A percentile compares a stretch with the other conserved stretches of the same genome.
These are phyloP conservation scores for Pyrocoelia pectoralis DNA, from an alignment of 2,888 invertebrate genomes.

Conservation along the genomic window DNA sequence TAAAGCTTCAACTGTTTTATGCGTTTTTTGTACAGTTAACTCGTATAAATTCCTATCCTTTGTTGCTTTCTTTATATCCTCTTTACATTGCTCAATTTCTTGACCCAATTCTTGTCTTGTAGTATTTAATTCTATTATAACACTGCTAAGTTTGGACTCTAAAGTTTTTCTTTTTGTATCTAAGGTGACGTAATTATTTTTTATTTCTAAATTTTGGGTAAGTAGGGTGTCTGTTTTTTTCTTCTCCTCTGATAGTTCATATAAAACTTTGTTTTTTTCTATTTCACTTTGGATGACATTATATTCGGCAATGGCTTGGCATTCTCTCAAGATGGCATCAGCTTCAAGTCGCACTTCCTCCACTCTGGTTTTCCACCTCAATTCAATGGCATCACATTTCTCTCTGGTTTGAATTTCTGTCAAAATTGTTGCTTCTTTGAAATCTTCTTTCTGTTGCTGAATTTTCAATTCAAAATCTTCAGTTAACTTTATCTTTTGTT, in stretches of 20 bases:
- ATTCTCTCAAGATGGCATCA: conserved; percentile 63
- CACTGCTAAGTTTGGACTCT: conserved; percentile 35
- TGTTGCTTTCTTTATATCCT: conserved; percentile 59
- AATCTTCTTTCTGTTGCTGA: conserved; percentile 54
- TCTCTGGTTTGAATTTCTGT: conserved; percentile 58
- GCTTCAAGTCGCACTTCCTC: conserved; percentile 60
- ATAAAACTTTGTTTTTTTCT: conserved; percentile 62
- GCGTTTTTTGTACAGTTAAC: conserved; percentile 66
- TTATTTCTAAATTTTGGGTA: conserved; percentile 30
- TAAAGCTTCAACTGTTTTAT: conserved; percentile 67
- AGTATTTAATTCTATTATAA: conserved; percentile 39
- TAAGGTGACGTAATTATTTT: conserved; percentile 30
- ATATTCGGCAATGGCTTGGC: conserved; percentile 64
- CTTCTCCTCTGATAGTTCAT: conserved; percentile 44
- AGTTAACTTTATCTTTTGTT: conserved; percentile 48
- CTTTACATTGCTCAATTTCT: conserved; percentile 49
- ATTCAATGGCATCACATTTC: conserved; percentile 60
- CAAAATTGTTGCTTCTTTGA: conserved; percentile 55
- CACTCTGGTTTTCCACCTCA: conserved; percentile 57
- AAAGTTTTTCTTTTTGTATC: conserved; percentile 39
- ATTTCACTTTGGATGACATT: conserved; percentile 64
- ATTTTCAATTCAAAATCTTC: conserved; percentile 51
- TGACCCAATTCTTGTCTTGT: conserved; percentile 28
- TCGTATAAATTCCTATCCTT: conserved; percentile 67
- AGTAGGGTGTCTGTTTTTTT: conserved; percentile 39